phyloP scores from a whole-genome alignment of 2,797 vertebrate species.

The Catamblyrhynchus diadema region DNA sequence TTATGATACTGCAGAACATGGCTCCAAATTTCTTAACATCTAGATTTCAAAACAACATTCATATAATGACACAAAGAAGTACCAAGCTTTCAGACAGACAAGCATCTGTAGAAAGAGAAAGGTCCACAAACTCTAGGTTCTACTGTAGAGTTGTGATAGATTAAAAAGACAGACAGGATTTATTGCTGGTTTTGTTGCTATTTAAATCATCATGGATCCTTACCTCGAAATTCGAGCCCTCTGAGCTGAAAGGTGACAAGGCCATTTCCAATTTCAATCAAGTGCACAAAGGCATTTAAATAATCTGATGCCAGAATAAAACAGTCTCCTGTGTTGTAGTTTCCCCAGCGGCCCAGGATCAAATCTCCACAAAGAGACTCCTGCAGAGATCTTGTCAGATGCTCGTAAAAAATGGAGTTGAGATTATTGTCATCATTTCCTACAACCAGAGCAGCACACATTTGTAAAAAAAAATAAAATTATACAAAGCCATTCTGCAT shows the following conservation, averaged over 20 bases:
- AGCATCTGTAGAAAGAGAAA: not conserved
- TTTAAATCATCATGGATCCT: not conserved
- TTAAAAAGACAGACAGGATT: not conserved
- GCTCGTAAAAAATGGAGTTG: conserved; percentile 98
- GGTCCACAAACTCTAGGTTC: not conserved
- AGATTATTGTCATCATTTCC: conserved; percentile 94
- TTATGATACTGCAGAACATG: not conserved
- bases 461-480: not conserved
- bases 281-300: conserved; percentile 87
- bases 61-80: not conserved
- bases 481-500: not conserved
- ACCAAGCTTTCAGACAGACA: not conserved
- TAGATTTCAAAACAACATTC: not conserved
- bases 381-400: conserved; percentile 93
- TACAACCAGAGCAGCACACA: conserved; percentile 59
- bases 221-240: conserved; percentile 88
- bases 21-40: not conserved
- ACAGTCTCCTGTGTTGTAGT: conserved; percentile 83
- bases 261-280: conserved; percentile 88
- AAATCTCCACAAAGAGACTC: conserved; percentile 93
- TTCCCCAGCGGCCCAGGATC: conserved; percentile 93
- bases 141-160: not conserved
- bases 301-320: conserved; percentile 85
- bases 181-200: not conserved
- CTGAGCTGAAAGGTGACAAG: conserved; percentile 88